These are phyloP conservation scores for Hybognathus amarus DNA, from an alignment of 2,797 vertebrate genomes.

Conservation along the genomic window DNA sequence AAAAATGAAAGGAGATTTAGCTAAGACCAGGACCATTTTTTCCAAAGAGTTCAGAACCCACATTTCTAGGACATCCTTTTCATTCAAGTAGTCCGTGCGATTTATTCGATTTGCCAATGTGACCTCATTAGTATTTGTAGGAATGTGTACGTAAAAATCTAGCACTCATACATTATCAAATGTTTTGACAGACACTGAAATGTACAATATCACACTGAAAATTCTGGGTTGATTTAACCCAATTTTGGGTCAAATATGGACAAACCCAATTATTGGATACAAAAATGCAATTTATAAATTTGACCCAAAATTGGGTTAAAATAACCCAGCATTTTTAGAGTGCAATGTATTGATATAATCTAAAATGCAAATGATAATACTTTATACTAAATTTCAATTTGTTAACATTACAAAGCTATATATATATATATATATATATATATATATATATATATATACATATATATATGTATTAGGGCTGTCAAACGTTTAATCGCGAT, in stretches of 20 bases:
- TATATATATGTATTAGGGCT: too few relatives aligned
- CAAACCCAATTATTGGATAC: too few relatives aligned
- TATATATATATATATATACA: too few relatives aligned
- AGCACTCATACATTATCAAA: neutral
- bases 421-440: too few relatives aligned
- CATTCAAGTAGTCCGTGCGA: neutral
- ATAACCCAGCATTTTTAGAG: too few relatives aligned
- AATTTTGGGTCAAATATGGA: too few relatives aligned
- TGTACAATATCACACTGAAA: too few relatives aligned
- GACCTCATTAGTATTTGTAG: neutral
- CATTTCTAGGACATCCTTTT: neutral
- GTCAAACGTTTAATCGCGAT: too few relatives aligned
- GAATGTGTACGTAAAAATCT: neutral
- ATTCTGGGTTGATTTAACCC: too few relatives aligned
- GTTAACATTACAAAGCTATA: neutral
- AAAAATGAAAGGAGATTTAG: slow-evolving; percentile 36
- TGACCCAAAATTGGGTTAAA: too few relatives aligned
- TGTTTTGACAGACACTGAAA: neutral
- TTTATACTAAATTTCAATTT: neutral
- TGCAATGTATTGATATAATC: too few relatives aligned
- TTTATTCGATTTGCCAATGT: neutral
- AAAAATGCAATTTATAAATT: too few relatives aligned
- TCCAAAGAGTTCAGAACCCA: neutral
- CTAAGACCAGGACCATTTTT: neutral
- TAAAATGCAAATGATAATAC: neutral